Evolutionary conservation across 2,888 invertebrate species (phyloP), one percentile per base, ranked within the genome.

Genomic region (Coelopa pilipes): DNA sequence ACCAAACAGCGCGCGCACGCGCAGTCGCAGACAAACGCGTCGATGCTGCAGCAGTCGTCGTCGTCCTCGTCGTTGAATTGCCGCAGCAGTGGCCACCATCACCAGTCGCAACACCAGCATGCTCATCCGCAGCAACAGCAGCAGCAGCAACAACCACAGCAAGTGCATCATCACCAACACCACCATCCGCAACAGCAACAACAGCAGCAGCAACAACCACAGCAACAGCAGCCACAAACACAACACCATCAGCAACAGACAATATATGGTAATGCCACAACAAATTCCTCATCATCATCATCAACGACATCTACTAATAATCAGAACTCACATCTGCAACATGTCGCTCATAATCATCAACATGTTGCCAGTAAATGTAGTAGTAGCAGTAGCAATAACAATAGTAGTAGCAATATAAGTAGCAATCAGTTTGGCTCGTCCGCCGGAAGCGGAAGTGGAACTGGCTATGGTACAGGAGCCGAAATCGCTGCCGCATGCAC

Each of bases 161-260:
- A 81, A 73, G 75, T 78, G 74, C 74, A 79, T 9, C 81, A 81
- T 7, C 82, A 78, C 0, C 82, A 79, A 0, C 80, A 78, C 9
- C 81, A 78, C 1, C 80, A 77, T 0, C 76, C 77, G 9, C 79
- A 76, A 1, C 80, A 79, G 0, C 77, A 76, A 1, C 79, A 78
- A 0, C 78, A 78, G 1, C 76, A 77, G 0, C 77, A 77, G 3
- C 78, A 75, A 0, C 79, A 79, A 9, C 80, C 75, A 1, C 79
- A 78, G 3, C 79, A 82, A 89, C 92, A 86, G 88, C 91, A 80
- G 89, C 90, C 82, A 89, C 92, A 85, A 87, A 90, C 79, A 88
- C 89, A 87, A 46, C 82, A 79, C 46, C 82, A 78, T 13, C 76
- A 76, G 7, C 78, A 78, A 55, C 77, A 79, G 17, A 74, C 77